Conservation (phyloP, 2,113 vertebrate species). For the Tetraodon nigroviridis region DNA sequence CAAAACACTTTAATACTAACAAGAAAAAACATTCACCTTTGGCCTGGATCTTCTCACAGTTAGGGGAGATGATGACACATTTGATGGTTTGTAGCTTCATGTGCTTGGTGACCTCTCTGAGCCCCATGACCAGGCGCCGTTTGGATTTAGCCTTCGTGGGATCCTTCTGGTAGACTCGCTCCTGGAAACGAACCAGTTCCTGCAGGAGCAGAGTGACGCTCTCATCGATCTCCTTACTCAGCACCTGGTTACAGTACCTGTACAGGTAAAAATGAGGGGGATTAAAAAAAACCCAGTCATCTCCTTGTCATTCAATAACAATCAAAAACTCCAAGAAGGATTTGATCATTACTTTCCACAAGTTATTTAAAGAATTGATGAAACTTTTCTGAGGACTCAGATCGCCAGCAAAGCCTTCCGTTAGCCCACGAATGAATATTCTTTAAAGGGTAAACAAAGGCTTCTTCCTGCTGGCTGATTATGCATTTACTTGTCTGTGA, state of each 20-base stretch:
- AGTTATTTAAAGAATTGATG: no score
- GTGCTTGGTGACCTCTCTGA: conserved; percentile 96
- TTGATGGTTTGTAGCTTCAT: conserved; percentile 97
- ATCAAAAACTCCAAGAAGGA: no score
- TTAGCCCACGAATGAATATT: no score
- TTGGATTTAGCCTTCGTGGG: conserved; percentile 91
- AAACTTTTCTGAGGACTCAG: no score
- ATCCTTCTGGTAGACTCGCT: conserved; percentile 93
- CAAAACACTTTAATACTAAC: neutral
- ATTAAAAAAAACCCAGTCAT: neutral
- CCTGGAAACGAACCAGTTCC: conserved; percentile 97
- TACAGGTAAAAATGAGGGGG: neutral
- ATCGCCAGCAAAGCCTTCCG: no score
- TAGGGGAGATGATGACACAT: conserved; percentile 97
- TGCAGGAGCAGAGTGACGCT: conserved; percentile 92
- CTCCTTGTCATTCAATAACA: neutral
- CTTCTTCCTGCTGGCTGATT: neutral
- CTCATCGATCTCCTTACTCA: conserved; percentile 98
- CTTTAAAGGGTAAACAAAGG: no score
- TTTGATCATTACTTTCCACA: no score
- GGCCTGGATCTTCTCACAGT: conserved; percentile 98
- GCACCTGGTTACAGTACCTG: conserved; percentile 97
- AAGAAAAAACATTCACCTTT: conserved; percentile 78
- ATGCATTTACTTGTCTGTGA: neutral
- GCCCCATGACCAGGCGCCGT: conserved; percentile 93